Evolutionary conservation across 2,888 invertebrate genomes (phyloP).

Genomic region (Oscheius sp.): DNA sequence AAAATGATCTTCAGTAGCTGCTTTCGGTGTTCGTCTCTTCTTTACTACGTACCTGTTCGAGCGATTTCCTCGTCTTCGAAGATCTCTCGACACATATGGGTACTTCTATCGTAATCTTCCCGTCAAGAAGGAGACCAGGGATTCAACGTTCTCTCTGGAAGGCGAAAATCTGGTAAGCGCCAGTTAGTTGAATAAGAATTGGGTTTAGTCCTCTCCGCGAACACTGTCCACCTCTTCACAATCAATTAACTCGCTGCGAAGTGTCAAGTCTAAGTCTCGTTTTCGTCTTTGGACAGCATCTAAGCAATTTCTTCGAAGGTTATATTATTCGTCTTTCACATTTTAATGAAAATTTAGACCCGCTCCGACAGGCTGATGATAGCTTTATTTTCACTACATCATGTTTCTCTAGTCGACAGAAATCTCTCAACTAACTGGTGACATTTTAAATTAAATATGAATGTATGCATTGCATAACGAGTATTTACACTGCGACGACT

Average conservation of each 20-base stretch:
- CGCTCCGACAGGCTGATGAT: not conserved
- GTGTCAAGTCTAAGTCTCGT: slow-evolving; percentile 15
- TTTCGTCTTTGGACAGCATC: slow-evolving; percentile 11
- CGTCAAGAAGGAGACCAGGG: slow-evolving; percentile 25
- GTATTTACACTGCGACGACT: not conserved
- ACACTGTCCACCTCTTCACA: not conserved
- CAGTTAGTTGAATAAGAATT: not conserved
- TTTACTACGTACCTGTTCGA: slow-evolving; percentile 73
- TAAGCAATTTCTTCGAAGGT: slow-evolving; percentile 17
- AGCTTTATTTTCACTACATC: not conserved
- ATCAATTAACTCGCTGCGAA: slow-evolving; percentile 11
- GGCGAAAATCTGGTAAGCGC: not conserved
- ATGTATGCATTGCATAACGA: not conserved
- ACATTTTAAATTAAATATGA: not conserved
- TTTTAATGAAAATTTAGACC: not conserved
- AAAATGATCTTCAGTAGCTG: slow-evolving; percentile 36
- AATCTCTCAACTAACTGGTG: not conserved
- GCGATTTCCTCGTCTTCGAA: slow-evolving; percentile 72
- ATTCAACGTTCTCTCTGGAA: not conserved
- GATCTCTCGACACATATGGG: slow-evolving; percentile 69
- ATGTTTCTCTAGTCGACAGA: not conserved
- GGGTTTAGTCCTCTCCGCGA: not conserved
- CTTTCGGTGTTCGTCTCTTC: slow-evolving; percentile 73
- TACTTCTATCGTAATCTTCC: slow-evolving; percentile 56
- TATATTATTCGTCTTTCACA: not conserved